Conservation (phyloP, 2,888 invertebrate genomes). For the Xanthia icteritia region DNA sequence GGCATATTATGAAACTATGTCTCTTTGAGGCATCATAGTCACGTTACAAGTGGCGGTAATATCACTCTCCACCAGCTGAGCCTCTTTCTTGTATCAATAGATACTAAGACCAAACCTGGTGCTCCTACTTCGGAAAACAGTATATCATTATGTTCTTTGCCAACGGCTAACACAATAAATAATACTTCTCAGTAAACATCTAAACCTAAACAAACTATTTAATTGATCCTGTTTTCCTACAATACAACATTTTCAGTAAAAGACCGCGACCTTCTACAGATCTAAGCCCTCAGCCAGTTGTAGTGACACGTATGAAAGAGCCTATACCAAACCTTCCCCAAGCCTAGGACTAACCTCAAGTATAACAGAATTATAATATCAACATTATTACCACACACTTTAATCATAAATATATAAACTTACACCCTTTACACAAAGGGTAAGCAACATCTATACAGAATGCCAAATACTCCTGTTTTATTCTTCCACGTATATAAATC, state of each 20-base stretch:
- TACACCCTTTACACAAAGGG: background rate
- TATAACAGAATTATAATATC: background rate
- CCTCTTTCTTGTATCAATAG: background rate
- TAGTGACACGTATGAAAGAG: conserved; percentile 24
- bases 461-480: background rate
- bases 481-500: background rate
- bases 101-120: background rate
- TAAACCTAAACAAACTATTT: conserved; percentile 18
- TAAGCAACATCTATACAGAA: background rate
- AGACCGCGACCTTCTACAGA: conserved; percentile 12
- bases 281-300: conserved; percentile 9
- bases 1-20: background rate
- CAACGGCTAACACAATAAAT: background rate
- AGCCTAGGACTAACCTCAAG: background rate
- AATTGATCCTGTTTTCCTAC: conserved; percentile 20
- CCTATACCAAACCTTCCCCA: background rate
- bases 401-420: background rate
- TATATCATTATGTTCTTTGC: background rate
- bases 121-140: background rate
- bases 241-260: background rate
- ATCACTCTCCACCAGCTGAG: background rate
- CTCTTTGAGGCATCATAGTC: background rate
- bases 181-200: background rate
- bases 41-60: background rate
- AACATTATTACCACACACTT: conserved; percentile 3